These are phyloP conservation scores for Podarcis siculus DNA, from an alignment of 2,797 vertebrate species.

Conservation along the genomic window DNA sequence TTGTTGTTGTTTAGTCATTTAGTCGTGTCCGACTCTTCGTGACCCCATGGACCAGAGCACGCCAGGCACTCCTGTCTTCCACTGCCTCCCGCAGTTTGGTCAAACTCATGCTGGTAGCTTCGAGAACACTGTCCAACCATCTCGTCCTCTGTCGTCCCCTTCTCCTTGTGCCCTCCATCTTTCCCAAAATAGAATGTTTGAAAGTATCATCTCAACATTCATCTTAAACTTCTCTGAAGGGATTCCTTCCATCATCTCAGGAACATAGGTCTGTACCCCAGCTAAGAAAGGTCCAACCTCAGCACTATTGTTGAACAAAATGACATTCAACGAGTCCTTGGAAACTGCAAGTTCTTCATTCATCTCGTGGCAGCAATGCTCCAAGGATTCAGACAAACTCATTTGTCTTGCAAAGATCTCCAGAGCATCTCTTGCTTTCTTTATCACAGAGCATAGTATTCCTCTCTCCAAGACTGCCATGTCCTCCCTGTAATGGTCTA, in stretches of 20 bases:
- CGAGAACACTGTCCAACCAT: no score
- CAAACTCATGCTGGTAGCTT: no score
- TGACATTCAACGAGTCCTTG: constrained; percentile 59
- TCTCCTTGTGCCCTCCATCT: no score
- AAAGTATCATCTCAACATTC: constrained; percentile 59
- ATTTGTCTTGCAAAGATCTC: constrained; percentile 1
- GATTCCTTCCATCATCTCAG: constrained; percentile 65
- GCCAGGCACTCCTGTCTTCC: no score
- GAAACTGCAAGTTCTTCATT: constrained; percentile 67
- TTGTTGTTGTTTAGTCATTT: no score
- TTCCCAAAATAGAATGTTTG: constrained; percentile 64
- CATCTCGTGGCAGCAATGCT: constrained; percentile 35
- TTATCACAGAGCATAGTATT: constrained; percentile 34
- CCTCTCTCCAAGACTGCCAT: constrained; percentile 49
- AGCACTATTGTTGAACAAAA: constrained; percentile 75
- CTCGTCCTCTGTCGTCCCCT: no score
- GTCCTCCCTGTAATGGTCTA: constrained; percentile 23
- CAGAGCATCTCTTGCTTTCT: constrained; percentile 47
- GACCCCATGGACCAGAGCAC: no score
- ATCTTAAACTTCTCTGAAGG: constrained; percentile 65
- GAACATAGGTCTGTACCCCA: constrained; percentile 67
- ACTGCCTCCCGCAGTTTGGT: no score
- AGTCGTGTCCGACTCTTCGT: no score
- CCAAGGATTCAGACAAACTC: no score
- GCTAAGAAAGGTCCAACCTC: constrained; percentile 72